A percentile compares a stretch with the other conserved stretches of the same genome.
Conservation (phyloP, 2,888 invertebrate genomes). For the Linnaemya vulpina region DNA sequence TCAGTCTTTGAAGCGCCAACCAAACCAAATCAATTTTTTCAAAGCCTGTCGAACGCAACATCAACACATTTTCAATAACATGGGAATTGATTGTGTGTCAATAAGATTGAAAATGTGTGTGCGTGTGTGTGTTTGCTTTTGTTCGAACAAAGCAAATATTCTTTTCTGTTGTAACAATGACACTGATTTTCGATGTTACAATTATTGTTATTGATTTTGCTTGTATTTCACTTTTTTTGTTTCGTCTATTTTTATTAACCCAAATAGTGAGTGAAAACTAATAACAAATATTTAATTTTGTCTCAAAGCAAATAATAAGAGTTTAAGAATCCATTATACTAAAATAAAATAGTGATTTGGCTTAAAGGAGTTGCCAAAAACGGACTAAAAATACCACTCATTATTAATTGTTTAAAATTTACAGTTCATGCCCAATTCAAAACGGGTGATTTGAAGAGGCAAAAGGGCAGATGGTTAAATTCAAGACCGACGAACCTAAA, state of each 20-base stretch:
- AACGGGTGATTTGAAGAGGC: no score
- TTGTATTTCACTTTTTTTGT: neutral
- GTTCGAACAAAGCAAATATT: neutral
- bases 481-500: no score
- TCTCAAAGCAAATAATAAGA: neutral
- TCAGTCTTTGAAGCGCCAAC: neutral
- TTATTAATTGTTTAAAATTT: no score
- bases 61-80: neutral
- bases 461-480: no score
- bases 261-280: slow-evolving; percentile 77
- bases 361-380: neutral
- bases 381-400: no score
- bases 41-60: neutral
- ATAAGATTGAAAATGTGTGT: neutral
- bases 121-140: neutral
- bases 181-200: slow-evolving; percentile 23
- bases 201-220: neutral
- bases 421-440: no score
- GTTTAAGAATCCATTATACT: neutral
- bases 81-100: neutral
- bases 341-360: neutral
- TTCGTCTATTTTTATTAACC: slow-evolving; percentile 70
- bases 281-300: slow-evolving; percentile 75
- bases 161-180: slow-evolving; percentile 1
- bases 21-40: neutral